Percentiles rank a stretch among this genome's conserved stretches.
Evolutionary conservation across 2,113 vertebrate genomes (phyloP).

Genomic region (Pluvianellus socialis): DNA sequence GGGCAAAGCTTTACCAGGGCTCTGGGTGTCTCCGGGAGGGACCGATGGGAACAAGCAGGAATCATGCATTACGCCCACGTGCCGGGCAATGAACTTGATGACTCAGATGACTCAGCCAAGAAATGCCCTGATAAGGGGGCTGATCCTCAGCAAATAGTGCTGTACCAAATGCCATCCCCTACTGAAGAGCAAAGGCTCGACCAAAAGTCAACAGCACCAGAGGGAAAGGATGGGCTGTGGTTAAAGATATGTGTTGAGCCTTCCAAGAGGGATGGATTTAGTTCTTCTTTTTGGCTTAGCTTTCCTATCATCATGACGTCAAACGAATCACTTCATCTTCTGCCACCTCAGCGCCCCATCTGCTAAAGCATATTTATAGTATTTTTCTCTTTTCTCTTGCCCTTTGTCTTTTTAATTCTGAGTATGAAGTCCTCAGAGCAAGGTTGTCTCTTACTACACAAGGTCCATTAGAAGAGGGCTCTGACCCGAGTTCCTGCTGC

Average conservation of each 20-base stretch:
- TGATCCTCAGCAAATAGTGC: neutral
- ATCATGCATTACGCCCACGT: neutral
- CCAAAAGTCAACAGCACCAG: neutral
- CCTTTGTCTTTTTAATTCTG: neutral
- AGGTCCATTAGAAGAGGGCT: neutral
- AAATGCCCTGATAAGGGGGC: fast-evolving
- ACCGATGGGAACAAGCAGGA: neutral
- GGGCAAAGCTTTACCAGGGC: neutral
- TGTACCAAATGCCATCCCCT: neutral
- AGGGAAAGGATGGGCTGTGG: neutral
- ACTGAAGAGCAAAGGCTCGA: neutral
- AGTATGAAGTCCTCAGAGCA: neutral
- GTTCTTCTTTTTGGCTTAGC: neutral
- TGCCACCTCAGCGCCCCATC: conserved; percentile 22
- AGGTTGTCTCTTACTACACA: neutral
- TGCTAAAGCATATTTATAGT: neutral
- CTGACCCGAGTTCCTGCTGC: neutral
- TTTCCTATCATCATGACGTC: conserved; percentile 24
- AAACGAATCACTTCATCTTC: conserved; percentile 31
- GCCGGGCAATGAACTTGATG: neutral
- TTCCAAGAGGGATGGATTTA: conserved; percentile 31
- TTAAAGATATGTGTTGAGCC: conserved; percentile 13
- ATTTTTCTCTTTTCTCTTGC: neutral
- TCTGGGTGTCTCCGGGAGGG: neutral
- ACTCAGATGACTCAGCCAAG: neutral